Conservation (phyloP, 37 sponge, comb jelly and placozoan genomes). For the Eunapius fragilis region DNA sequence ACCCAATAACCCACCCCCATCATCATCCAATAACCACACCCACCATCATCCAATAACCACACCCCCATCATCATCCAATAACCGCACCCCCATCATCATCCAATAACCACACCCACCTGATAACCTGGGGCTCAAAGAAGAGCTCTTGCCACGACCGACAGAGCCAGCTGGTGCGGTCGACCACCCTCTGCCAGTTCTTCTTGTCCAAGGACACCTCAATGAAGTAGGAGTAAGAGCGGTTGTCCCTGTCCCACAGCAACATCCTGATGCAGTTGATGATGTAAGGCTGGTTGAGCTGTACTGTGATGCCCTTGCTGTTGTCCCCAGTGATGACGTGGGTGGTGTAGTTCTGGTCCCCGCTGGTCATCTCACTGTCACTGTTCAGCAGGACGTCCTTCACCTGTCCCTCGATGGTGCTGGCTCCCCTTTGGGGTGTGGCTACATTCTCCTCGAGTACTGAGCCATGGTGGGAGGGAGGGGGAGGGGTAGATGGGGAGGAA, state of each 20-base stretch:
- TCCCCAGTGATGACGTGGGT: conserved; percentile 70
- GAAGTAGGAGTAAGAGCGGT: conserved; percentile 62
- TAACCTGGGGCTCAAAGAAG: conserved; percentile 72
- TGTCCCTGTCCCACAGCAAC: conserved; percentile 94
- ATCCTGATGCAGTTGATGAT: conserved; percentile 87
- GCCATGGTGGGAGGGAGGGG: not conserved
- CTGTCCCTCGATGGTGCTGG: conserved; percentile 65
- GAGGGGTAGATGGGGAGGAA: too few relatives aligned
- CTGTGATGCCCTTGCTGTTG: conserved; percentile 79
- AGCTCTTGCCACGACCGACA: conserved; percentile 92
- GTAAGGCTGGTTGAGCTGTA: conserved; percentile 81
- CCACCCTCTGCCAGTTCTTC: conserved; percentile 72
- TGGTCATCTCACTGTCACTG: conserved; percentile 85
- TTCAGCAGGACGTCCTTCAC: conserved; percentile 70
- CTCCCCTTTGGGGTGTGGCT: conserved; percentile 73
- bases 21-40: not conserved
- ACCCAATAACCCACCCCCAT: not conserved
- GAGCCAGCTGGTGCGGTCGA: conserved; percentile 71
- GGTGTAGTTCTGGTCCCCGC: conserved; percentile 82
- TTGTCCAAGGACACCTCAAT: conserved; percentile 82
- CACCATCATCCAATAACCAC: not conserved
- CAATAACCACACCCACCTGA: conserved; percentile 8
- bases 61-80: not conserved
- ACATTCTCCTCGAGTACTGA: conserved; percentile 88
- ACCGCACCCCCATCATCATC: not conserved